phyloP scores from a whole-genome alignment of 2,888 invertebrate genomes.

The Athripsodes cinereus region DNA sequence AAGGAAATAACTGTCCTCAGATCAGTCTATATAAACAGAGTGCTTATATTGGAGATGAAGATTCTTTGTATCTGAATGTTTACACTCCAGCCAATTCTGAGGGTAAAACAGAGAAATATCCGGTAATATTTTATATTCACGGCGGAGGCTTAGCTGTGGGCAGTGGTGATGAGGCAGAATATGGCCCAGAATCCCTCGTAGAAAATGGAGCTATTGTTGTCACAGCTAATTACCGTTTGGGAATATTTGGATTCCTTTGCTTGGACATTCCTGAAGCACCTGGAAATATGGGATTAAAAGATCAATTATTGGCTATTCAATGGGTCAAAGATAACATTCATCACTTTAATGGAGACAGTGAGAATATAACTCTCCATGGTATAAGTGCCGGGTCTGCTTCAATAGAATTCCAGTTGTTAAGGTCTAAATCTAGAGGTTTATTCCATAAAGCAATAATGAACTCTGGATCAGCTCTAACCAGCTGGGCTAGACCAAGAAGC shows the following conservation, averaged over 20 bases:
- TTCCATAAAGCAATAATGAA: constrained; percentile 22
- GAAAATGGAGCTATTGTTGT: constrained; percentile 29
- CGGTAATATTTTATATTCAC: constrained; percentile 29
- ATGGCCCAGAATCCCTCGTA: constrained; percentile 30
- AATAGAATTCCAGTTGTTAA: constrained; percentile 19
- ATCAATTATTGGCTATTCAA: constrained; percentile 20
- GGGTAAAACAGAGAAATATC: neutral
- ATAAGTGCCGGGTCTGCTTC: constrained; percentile 21
- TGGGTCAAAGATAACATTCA: constrained; percentile 22
- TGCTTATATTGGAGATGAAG: constrained; percentile 26
- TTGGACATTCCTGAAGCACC: constrained; percentile 18
- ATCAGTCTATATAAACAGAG: neutral
- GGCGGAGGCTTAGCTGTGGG: constrained; percentile 31
- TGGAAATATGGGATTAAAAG: constrained; percentile 22
- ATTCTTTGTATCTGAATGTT: constrained; percentile 29
- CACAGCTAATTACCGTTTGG: constrained; percentile 31
- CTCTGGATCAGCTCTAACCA: constrained; percentile 16
- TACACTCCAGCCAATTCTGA: constrained; percentile 24
- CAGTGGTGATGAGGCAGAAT: constrained; percentile 23
- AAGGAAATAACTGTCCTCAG: constrained; percentile 28
- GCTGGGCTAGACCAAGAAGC: constrained; percentile 29
- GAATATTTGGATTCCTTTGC: constrained; percentile 29
- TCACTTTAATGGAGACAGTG: constrained; percentile 16
- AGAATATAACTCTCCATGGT: constrained; percentile 22
- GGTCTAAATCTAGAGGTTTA: constrained; percentile 17